Conservation (phyloP, 2,113 vertebrate genomes). For the Leucosticte australis region DNA sequence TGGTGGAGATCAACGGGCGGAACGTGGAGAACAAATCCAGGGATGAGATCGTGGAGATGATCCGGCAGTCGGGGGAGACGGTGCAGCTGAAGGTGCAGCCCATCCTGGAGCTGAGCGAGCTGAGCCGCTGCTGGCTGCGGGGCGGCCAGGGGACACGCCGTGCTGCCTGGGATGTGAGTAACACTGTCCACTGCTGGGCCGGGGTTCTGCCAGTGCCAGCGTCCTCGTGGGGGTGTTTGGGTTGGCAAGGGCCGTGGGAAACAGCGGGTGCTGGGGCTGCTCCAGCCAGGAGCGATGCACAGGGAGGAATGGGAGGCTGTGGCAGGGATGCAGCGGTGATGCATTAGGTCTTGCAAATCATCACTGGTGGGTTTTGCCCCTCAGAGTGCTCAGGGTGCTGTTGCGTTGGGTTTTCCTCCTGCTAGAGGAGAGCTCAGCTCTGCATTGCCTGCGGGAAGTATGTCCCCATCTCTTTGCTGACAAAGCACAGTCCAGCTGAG, state of each 20-base stretch:
- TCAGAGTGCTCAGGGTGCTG: not conserved
- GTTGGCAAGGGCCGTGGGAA: not conserved
- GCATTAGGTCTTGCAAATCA: rapidly evolving
- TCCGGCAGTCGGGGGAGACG: constrained; percentile 91
- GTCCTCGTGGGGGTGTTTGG: not conserved
- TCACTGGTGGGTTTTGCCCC: not conserved
- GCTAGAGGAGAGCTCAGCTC: not conserved
- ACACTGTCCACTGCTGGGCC: rapidly evolving
- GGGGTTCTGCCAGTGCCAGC: not conserved
- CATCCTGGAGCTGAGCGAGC: constrained; percentile 93
- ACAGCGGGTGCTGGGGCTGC: rapidly evolving
- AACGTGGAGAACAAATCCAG: constrained; percentile 92
- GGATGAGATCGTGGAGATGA: constrained; percentile 98
- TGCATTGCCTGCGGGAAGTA: rapidly evolving
- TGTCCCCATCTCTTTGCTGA: not conserved
- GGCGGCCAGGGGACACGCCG: constrained; percentile 69
- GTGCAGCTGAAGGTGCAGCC: constrained; percentile 93
- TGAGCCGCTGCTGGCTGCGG: constrained; percentile 91
- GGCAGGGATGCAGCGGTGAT: not conserved
- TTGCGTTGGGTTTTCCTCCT: not conserved
- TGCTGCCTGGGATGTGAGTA: constrained; percentile 86
- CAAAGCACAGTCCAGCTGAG: not conserved
- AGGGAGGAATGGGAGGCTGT: not conserved
- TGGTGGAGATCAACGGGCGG: constrained; percentile 92
- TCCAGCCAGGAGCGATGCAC: rapidly evolving